Conservation (phyloP, 2,797 vertebrate genomes). For the Epinephelus malabaricus region DNA sequence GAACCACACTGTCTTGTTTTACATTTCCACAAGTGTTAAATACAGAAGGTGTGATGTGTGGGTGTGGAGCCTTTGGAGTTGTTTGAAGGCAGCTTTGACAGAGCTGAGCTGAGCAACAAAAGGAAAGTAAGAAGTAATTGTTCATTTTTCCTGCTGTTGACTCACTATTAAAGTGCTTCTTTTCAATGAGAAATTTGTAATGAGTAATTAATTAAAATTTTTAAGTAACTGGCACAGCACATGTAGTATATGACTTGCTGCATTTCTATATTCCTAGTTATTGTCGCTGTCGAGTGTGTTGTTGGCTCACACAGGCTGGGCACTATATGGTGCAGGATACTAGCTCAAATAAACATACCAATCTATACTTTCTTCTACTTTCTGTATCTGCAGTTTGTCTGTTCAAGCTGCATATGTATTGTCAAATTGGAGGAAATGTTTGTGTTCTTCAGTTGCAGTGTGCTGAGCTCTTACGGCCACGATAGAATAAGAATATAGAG, state of each 20-base stretch:
- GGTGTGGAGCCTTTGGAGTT: not conserved
- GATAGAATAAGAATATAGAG: not conserved
- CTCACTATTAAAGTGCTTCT: not conserved
- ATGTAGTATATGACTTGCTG: not conserved
- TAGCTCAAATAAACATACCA: not conserved
- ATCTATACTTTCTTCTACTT: not conserved
- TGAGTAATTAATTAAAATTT: not conserved
- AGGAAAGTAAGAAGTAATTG: not conserved
- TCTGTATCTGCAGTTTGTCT: not conserved
- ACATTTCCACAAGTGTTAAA: not conserved
- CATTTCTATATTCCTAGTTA: not conserved
- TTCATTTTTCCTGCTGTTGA: not conserved
- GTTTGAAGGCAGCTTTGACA: constrained; percentile 15
- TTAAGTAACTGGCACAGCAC: not conserved
- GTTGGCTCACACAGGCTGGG: not conserved
- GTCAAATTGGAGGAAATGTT: not conserved
- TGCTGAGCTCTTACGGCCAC: not conserved
- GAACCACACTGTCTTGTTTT: constrained; percentile 6
- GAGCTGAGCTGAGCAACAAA: constrained; percentile 3
- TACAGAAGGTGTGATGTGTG: constrained; percentile 1
- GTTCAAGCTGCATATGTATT: not conserved
- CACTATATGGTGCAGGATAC: not conserved
- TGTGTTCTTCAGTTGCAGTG: not conserved
- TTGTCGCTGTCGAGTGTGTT: not conserved
- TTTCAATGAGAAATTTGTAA: not conserved